These are phyloP conservation scores for Ypsolopha scabrella DNA, from an alignment of 2,888 invertebrate genomes.

Conservation along the genomic window DNA sequence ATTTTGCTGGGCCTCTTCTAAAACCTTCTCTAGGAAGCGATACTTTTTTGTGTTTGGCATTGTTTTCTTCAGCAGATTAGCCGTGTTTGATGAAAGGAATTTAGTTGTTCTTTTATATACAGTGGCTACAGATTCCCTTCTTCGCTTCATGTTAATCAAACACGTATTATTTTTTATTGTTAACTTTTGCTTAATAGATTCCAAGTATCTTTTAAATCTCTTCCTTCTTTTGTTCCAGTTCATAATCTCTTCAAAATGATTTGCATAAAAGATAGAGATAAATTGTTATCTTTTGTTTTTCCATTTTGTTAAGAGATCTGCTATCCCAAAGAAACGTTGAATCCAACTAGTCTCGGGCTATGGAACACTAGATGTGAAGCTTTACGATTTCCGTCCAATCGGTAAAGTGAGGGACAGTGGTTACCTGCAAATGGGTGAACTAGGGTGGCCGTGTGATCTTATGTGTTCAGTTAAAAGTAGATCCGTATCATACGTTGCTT, in stretches of 20 bases:
- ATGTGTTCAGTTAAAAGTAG: constrained; percentile 25
- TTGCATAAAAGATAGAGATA: too few relatives aligned
- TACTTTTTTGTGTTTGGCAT: constrained; percentile 40
- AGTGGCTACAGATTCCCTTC: constrained; percentile 53
- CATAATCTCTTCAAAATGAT: too few relatives aligned
- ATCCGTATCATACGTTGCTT: constrained; percentile 14
- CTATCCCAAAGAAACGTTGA: not conserved
- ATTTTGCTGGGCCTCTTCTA: constrained; percentile 25
- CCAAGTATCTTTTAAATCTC: not conserved
- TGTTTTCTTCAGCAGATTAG: constrained; percentile 41
- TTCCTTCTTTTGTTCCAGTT: not conserved
- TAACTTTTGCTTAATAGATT: constrained; percentile 2
- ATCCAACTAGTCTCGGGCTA: not conserved
- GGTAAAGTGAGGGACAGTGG: constrained; percentile 46
- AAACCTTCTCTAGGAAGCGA: constrained; percentile 26
- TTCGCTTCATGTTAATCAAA: constrained; percentile 35
- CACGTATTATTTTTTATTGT: constrained; percentile 19
- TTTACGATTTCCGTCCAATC: constrained; percentile 47
- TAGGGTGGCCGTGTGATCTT: constrained; percentile 13
- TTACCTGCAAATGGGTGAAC: constrained; percentile 46
- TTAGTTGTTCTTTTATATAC: constrained; percentile 58
- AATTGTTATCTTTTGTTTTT: not conserved
- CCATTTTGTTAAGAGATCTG: not conserved
- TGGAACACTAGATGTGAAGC: not conserved
- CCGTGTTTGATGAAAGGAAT: constrained; percentile 45